Evolutionary conservation across 2,797 vertebrate species (phyloP).

Genomic region (Propithecus perrieri): DNA sequence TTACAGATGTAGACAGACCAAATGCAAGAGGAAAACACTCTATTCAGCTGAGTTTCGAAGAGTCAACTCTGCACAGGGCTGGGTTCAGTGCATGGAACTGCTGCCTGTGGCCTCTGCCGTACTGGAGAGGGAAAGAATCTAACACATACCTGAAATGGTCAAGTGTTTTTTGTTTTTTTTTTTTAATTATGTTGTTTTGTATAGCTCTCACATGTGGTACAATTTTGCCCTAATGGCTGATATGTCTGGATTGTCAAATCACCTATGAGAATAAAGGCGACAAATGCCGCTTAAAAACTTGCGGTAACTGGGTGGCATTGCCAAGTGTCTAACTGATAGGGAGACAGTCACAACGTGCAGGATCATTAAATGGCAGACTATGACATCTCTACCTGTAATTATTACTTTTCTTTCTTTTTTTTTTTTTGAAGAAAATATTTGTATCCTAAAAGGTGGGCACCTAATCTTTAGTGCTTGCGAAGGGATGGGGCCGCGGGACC

Average conservation of each 20-base stretch:
- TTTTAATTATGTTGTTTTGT: background rate
- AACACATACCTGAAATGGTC: background rate
- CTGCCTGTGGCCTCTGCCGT: background rate
- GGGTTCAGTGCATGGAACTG: rapidly evolving
- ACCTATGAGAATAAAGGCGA: background rate
- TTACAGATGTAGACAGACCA: background rate
- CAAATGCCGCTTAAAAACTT: background rate
- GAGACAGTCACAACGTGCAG: background rate
- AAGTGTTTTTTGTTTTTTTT: background rate
- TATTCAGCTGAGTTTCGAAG: background rate
- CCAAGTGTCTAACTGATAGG: rapidly evolving
- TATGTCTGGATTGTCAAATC: background rate
- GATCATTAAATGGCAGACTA: background rate
- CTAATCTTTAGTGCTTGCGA: too few relatives aligned
- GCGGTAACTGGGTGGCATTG: background rate
- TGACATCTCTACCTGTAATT: background rate
- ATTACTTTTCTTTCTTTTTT: background rate
- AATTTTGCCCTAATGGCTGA: background rate
- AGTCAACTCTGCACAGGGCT: background rate
- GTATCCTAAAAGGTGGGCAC: too few relatives aligned
- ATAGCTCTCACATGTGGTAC: background rate
- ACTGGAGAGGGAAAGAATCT: background rate
- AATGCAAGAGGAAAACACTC: background rate
- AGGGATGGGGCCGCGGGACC: rapidly evolving
- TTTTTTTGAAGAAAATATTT: background rate